Evolutionary conservation across 2,113 vertebrate species (phyloP), one percentile per base, ranked within the genome.

Genomic region (Nansenia antarctica): DNA sequence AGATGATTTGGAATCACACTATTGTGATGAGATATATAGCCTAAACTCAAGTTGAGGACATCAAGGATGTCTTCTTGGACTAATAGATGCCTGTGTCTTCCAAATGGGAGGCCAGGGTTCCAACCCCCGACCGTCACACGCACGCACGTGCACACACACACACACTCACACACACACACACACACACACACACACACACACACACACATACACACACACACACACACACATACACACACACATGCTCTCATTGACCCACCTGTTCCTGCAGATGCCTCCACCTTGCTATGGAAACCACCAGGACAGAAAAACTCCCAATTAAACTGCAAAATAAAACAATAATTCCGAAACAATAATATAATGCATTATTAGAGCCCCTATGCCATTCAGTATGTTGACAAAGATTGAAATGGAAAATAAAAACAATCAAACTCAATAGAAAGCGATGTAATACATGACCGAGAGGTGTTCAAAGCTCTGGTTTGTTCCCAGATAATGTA

Each of bases 241-340:
- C 22, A 59, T 30, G 5, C 54, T 32, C 37, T 32, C 9, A 63
- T n/a, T 15, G 24, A 60, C 26, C 31, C 42, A 92, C 92, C 87
- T 93, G 91, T 15, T 86, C 76, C 67, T 75, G 77, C 15, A 93
- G 83, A 30, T 72, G 67, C 53, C 39, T 79, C 82, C 89, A 85
- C 80, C 69, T 90, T 9, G 86, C 9, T n/a, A 89, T 72, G 22
- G 91, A 90, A 67, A 90, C 84, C 52, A 87, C 74, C 52, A 92
- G 42, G 8, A 93, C 89, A 29, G 92, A 93, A 32, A 76, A 80
- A 73, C 92, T 93, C 7, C 91, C 92, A 62, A 90, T 72, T 34
- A 92, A 69, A 77, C 92, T 93, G 82, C 9, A 73, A 74, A 31
- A 72, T 20, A 80, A 65, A 70, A 29, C 45, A 58, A 58, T 47